Evolutionary conservation across 2,888 invertebrate genomes (phyloP).

Genomic region (Trachelus iudaicus): DNA sequence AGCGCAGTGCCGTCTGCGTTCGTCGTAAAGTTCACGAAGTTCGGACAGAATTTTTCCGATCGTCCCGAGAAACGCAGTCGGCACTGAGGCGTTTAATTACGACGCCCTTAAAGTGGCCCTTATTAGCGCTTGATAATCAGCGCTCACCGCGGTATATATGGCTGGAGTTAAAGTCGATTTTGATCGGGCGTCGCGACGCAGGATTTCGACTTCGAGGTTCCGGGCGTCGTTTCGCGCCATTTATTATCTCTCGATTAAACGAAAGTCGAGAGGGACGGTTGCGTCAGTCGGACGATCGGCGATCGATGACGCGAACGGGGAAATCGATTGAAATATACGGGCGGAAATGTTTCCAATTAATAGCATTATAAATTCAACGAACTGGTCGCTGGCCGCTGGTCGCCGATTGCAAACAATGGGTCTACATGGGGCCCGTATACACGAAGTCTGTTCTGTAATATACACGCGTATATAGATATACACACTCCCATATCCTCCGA

Average conservation of each 20-base stretch:
- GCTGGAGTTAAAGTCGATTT: background rate
- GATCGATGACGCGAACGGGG: background rate
- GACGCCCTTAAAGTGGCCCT: background rate
- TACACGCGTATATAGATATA: background rate
- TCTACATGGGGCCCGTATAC: constrained; percentile 8
- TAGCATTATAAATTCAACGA: constrained; percentile 53
- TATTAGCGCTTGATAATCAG: background rate
- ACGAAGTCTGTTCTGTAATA: background rate
- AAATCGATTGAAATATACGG: constrained; percentile 52
- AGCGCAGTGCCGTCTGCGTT: background rate
- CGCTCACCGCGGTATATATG: background rate
- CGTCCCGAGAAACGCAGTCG: background rate
- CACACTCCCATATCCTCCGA: constrained; percentile 6
- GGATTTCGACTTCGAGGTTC: background rate
- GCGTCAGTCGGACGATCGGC: constrained; percentile 7
- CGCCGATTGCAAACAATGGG: constrained; percentile 50
- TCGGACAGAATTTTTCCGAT: background rate
- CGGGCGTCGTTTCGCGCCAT: background rate
- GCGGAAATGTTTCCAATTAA: constrained; percentile 57
- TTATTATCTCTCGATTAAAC: background rate
- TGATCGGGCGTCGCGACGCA: background rate
- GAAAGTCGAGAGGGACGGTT: constrained; percentile 7
- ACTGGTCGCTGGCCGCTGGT: constrained; percentile 25
- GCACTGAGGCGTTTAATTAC: background rate
- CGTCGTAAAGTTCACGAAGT: background rate